Base-by-base conservation (phyloP, 1,140 invertebrate genomes). In the Drosophila chauvacae region DNA sequence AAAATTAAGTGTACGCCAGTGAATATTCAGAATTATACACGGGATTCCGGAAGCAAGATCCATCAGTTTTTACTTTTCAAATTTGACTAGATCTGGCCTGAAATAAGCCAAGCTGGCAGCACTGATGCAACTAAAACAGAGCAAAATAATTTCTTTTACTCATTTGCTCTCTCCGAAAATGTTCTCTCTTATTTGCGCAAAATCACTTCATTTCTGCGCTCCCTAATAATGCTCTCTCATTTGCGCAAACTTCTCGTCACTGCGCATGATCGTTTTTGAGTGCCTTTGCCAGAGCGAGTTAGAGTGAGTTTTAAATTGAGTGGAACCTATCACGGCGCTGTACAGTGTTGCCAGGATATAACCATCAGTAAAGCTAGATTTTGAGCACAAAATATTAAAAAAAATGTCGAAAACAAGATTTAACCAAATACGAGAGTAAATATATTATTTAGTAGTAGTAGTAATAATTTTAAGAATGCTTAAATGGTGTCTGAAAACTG, bases 1-100 rank as follows among this genome's bases (percentile, higher is more conserved):
- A 86, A 86, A 86, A 81, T 80, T 84, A 70, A 85, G 82, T 85
- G 82, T 86, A 79, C 82, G 82, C 62, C 74, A 82, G 80, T 82
- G 74, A 77, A 81, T 45, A 78, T 23, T 23, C 23, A 23, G 23
- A 23, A 23, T 51, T 33, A n/a, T 73, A 82, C 53, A 23, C 68
- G 79, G 72, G 66, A 61, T 42, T 61, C 62, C 66, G 68, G 65
- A 71, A 61, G 55, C 57, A 51, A 72, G 28, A 60, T 83, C 50
- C 20, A 53, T 66, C 28, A 23, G 23, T 23, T 23, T 23, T 23
- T 23, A 23, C 23, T 3, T 23, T 23, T 7, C 3, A 26, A 26
- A 26, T 26, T 26, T 4, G 3, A 26, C 26, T 4, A 26, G 6
- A 26, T 23, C 23, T 23, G 23, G 23, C 26, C 26, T 28, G 28